These are phyloP conservation scores for Takifugu ocellatus DNA, from an alignment of 2,797 vertebrate genomes.

Conservation along the genomic window DNA sequence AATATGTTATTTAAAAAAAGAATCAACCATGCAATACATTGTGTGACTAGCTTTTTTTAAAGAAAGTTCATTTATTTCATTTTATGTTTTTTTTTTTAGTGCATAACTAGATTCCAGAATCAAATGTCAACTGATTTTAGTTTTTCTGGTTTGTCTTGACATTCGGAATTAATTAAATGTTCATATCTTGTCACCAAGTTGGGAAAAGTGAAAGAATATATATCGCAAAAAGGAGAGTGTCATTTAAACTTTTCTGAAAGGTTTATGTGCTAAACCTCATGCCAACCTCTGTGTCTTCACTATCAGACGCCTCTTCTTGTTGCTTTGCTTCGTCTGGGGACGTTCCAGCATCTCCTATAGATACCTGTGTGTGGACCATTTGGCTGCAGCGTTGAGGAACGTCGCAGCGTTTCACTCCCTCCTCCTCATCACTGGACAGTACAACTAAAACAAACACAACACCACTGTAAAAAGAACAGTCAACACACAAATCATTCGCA, in stretches of 20 bases:
- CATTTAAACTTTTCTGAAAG: neutral
- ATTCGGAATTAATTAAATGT: too few species aligned
- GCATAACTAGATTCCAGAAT: too few species aligned
- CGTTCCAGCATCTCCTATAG: constrained; percentile 20
- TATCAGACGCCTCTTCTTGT: neutral
- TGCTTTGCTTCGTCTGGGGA: constrained; percentile 33
- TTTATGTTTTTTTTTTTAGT: too few species aligned
- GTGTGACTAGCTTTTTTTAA: too few species aligned
- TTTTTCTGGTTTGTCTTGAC: too few species aligned
- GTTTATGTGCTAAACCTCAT: neutral
- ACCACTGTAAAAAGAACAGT: neutral
- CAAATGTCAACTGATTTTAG: too few species aligned
- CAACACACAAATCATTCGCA: neutral
- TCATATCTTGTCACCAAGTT: too few species aligned
- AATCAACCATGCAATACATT: too few species aligned
- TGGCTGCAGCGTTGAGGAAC: neutral
- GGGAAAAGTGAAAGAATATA: too few species aligned
- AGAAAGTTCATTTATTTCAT: too few species aligned
- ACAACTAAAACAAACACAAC: constrained; percentile 77
- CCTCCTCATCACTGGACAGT: constrained; percentile 92
- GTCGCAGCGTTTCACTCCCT: constrained; percentile 78
- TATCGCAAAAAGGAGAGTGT: neutral
- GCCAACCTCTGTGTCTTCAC: constrained; percentile 45
- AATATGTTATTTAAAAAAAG: neutral
- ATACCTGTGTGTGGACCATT: constrained; percentile 24